phyloP scores from a whole-genome alignment of 2,888 invertebrate genomes.

The Scaptomyza reducta region DNA sequence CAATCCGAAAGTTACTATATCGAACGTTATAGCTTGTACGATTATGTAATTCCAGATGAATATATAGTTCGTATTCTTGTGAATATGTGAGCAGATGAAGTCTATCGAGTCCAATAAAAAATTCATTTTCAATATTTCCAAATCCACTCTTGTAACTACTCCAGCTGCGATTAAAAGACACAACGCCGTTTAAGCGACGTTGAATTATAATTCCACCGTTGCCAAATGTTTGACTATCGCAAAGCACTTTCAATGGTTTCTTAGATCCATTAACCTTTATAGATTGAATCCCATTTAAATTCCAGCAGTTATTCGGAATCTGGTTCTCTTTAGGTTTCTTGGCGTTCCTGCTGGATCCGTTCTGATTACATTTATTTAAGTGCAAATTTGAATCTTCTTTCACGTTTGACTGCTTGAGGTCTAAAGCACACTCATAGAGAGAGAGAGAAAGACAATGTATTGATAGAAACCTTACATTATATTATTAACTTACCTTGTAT shows the following conservation, averaged over 20 bases:
- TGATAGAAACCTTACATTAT: background rate
- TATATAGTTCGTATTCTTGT: background rate
- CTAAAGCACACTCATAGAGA: too few relatives aligned
- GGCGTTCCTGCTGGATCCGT: too few relatives aligned
- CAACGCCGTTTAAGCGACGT: fast-evolving
- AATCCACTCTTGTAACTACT: constrained; percentile 5
- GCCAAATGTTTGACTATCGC: fast-evolving
- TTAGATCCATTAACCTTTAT: background rate
- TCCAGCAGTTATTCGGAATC: background rate
- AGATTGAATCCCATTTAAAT: background rate
- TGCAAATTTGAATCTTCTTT: background rate
- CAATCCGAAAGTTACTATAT: too few relatives aligned
- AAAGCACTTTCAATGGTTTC: background rate
- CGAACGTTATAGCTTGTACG: too few relatives aligned
- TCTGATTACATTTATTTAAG: too few relatives aligned
- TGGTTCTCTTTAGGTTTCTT: too few relatives aligned
- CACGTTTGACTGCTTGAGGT: background rate
- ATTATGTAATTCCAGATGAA: background rate
- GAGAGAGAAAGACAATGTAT: background rate
- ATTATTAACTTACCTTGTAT: background rate
- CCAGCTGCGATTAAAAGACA: background rate
- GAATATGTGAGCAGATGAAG: constrained; percentile 16
- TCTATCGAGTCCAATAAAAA: constrained; percentile 26
- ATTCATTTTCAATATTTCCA: background rate
- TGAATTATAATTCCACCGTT: constrained; percentile 1